A percentile compares a stretch with the other conserved stretches of the same genome.
Conservation (phyloP, 92 coral and sea anemone genomes). For the Paramuricea clavata region DNA sequence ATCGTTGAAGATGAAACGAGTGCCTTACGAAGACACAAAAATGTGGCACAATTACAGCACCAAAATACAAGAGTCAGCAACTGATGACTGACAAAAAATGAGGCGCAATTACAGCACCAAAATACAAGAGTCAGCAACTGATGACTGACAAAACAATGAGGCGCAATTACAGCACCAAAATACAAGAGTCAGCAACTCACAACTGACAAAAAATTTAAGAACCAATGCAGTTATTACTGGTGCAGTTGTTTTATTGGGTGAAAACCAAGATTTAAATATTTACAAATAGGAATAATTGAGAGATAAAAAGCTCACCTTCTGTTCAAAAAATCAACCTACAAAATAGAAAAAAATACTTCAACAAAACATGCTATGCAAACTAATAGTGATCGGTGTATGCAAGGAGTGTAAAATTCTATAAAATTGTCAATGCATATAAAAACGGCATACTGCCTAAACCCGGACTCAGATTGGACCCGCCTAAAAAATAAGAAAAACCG, state of each 20-base stretch:
- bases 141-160: slow-evolving; percentile 10
- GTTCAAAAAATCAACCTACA: slow-evolving; percentile 14
- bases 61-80: background rate
- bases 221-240: background rate
- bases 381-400: no score
- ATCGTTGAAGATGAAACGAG: background rate
- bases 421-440: no score
- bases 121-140: background rate
- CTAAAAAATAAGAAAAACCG: background rate
- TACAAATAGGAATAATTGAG: background rate
- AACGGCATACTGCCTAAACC: slow-evolving; percentile 43
- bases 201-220: background rate
- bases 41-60: slow-evolving; percentile 16
- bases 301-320: slow-evolving; percentile 2
- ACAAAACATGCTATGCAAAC: background rate
- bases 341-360: background rate
- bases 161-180: background rate
- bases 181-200: background rate
- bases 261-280: background rate
- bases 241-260: background rate
- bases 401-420: no score
- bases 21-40: slow-evolving; percentile 5
- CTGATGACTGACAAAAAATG: slow-evolving; percentile 4
- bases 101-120: slow-evolving; percentile 18
- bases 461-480: slow-evolving; percentile 27